A percentile compares a stretch with the other conserved stretches of the same genome.
Conservation (phyloP, 92 coral and sea anemone species). For the Parazoanthus atlanticus region DNA sequence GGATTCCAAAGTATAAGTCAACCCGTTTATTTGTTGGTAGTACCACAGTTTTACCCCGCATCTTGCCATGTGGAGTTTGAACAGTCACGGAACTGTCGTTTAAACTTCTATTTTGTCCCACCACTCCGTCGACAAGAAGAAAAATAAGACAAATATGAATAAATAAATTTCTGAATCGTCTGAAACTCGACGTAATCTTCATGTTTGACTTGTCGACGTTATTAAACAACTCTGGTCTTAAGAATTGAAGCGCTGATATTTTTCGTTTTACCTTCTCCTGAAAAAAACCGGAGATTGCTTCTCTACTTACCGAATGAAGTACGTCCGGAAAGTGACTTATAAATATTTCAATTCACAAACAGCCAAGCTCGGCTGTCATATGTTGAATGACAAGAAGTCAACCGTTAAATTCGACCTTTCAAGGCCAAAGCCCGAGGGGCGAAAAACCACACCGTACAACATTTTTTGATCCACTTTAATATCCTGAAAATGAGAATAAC, state of each 20-base stretch:
- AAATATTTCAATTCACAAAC: neutral
- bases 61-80: neutral
- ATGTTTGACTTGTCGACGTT: neutral
- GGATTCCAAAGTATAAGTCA: slow-evolving; percentile 43
- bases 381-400: neutral
- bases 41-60: neutral
- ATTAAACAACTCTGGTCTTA: neutral
- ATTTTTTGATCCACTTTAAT: too few species aligned
- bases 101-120: neutral
- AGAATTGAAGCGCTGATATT: neutral
- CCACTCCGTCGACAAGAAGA: neutral
- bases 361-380: neutral
- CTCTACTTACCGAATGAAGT: neutral
- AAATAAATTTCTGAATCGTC: neutral
- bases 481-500: neutral
- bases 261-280: neutral
- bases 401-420: slow-evolving; percentile 14
- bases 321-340: neutral
- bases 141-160: neutral
- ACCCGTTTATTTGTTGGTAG: slow-evolving; percentile 11
- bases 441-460: neutral
- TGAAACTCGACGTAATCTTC: neutral
- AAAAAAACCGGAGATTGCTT: neutral
- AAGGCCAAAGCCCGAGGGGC: neutral
- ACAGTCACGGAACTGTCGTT: slow-evolving; percentile 1